Evolutionary conservation across 2,888 invertebrate genomes (phyloP).

Genomic region (Tromatobia lineatoria): DNA sequence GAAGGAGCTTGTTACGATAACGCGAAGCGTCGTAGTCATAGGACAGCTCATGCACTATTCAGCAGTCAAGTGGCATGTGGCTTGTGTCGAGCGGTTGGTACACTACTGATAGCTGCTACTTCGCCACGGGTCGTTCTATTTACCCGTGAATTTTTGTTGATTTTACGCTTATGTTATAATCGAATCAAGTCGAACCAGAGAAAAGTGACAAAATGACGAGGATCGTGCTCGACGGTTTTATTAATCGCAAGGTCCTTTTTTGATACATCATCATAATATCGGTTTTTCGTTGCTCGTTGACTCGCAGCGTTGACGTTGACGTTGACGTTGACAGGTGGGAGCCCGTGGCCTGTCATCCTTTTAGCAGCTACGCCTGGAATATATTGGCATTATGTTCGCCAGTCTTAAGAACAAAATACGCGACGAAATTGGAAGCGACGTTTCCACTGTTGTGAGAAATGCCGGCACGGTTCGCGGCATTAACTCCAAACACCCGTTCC

Average conservation of each 20-base stretch:
- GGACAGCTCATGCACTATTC: slow-evolving; percentile 17
- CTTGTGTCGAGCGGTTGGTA: slow-evolving; percentile 64
- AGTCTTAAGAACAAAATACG: slow-evolving; percentile 95
- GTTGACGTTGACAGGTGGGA: slow-evolving; percentile 70
- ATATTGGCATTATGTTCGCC: slow-evolving; percentile 90
- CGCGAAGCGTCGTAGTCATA: neutral
- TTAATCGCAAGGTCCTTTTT: slow-evolving; percentile 34
- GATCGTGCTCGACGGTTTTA: slow-evolving; percentile 18
- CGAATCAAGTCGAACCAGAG: neutral
- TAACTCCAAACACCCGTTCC: slow-evolving; percentile 81
- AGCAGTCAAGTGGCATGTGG: slow-evolving; percentile 54
- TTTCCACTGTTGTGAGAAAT: slow-evolving; percentile 86
- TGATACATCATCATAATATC: slow-evolving; percentile 42
- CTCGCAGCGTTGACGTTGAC: slow-evolving; percentile 29
- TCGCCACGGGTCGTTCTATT: slow-evolving; percentile 31
- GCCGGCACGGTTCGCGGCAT: slow-evolving; percentile 81
- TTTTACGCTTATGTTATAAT: neutral
- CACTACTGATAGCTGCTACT: slow-evolving; percentile 25
- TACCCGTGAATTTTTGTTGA: slow-evolving; percentile 27
- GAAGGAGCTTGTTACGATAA: neutral
- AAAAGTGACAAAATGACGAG: slow-evolving; percentile 50
- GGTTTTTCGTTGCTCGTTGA: slow-evolving; percentile 27
- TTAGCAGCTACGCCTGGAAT: slow-evolving; percentile 5
- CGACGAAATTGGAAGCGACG: slow-evolving; percentile 94
- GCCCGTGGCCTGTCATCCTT: slow-evolving; percentile 59